Base-by-base conservation (phyloP, 1,140 invertebrate species). In the Leptestheria dahalacensis region DNA sequence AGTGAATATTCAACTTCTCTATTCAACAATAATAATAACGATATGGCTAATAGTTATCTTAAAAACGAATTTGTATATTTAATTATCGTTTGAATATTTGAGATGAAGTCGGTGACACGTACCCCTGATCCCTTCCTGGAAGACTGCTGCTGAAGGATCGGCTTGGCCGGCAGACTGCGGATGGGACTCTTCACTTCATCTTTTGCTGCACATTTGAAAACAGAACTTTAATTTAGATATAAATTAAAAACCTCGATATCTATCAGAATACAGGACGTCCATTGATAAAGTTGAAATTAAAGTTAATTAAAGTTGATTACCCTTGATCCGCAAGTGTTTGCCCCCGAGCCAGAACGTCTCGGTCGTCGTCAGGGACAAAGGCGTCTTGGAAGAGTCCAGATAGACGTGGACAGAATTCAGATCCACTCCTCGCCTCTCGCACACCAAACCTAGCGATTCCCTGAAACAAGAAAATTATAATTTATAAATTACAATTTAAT, bases 271-370 rank as follows among this genome's bases (percentile, higher is more conserved):
- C 33, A n/a, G n/a, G n/a, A n/a, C n/a, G n/a, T n/a, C n/a, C n/a
- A n/a, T n/a, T n/a, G n/a, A n/a, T n/a, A n/a, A n/a, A n/a, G n/a
- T 68, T 69, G 75, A n/a, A n/a, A n/a, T n/a, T n/a, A n/a, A n/a
- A n/a, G n/a, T n/a, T n/a, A n/a, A n/a, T n/a, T n/a, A n/a, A n/a
- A n/a, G n/a, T n/a, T n/a, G n/a, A n/a, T n/a, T 72, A 81, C 80
- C 77, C 74, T 73, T 78, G 61, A 87, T 76, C 66, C 79, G 74
- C 24, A 87, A 75, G 65, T 84, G 81, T 70, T 80, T 84, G 26
- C 84, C 84, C 60, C 82, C 83, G 4, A 86, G 75, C 66, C 75
- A 74, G 23, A 77, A 78, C 29, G 78, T 80, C 66, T 84, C 81
- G 20, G 79, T 81, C 12, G 76, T 75, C 52, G 77, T 73, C 61